A percentile compares a stretch with the other conserved stretches of the same genome.
phyloP scores from a whole-genome alignment of 2,888 invertebrate genomes.

The Callyntrura sp. region DNA sequence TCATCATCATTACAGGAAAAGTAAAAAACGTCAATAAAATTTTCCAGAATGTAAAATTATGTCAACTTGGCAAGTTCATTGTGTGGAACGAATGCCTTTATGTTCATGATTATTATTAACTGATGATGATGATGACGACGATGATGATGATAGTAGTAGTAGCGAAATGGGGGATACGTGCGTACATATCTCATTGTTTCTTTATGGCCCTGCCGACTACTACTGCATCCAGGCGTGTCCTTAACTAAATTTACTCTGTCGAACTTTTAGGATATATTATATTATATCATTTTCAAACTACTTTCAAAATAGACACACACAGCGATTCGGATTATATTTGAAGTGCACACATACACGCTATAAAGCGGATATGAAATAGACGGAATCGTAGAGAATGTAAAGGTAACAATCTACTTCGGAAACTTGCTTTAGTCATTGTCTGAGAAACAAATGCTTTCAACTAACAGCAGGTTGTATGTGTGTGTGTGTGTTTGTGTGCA shows the following conservation, averaged over 20 bases:
- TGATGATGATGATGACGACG: no score
- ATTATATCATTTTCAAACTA: no score
- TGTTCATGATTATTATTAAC: background rate
- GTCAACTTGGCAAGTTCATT: slow-evolving; percentile 21
- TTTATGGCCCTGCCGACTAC: background rate
- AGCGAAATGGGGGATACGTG: no score
- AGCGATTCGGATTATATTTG: background rate
- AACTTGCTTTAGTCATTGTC: slow-evolving; percentile 24
- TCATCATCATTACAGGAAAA: background rate
- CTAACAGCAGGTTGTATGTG: background rate
- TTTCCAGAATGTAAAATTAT: background rate
- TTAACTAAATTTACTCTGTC: background rate
- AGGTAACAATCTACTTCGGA: slow-evolving; percentile 24
- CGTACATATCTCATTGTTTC: no score
- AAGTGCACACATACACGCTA: background rate
- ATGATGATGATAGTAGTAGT: no score
- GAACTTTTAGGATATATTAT: no score
- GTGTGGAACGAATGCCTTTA: slow-evolving; percentile 38
- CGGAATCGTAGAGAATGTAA: slow-evolving; percentile 9
- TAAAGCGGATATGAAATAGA: slow-evolving; percentile 22
- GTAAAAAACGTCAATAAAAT: background rate
- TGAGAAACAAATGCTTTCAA: slow-evolving; percentile 7
- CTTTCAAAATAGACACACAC: background rate
- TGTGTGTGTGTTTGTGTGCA: background rate
- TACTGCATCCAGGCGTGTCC: background rate